Evolutionary conservation across 2,888 invertebrate genomes (phyloP), one percentile per base, ranked within the genome.

Genomic region (Plutella xylostella): DNA sequence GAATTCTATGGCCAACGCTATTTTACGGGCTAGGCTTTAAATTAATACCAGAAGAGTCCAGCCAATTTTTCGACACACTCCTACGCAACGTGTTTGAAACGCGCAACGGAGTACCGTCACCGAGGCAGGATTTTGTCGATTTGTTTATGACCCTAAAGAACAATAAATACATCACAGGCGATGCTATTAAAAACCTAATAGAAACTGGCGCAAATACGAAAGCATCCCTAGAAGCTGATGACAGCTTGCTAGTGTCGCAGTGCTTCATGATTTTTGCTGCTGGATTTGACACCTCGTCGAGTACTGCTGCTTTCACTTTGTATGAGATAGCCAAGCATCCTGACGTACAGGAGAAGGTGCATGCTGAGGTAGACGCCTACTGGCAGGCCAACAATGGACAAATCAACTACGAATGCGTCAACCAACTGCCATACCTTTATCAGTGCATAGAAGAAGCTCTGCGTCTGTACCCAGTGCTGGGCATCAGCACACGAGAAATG

Each of bases 181-280:
- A 51, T 20, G 46, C 45, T 1, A 45, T 45, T 5, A 18, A 43
- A 2, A 44, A 37, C 5, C 42, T 45, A 22, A 34, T 30, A 12
- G 37, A 43, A 1, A 19, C n/a, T n/a, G 21, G n/a, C 12, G 43
- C 30, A 22, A 14, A 42, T n/a, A n/a, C n/a, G 11, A 38, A 25
- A 17, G 30, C 30, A 2, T 38, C 12, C 11, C n/a, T 45, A 14
- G 14, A 21, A 51, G 45, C 55, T 51, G 34, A 52, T 52, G 46
- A 55, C 18, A 41, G 65, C 47, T 52, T 56, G 42, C 65, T 73
- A 47, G 66, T 68, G 3, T 70, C 72, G 9, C 72, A 73, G 46
- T 68, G 68, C 1, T 68, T 71, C 49, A 63, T 64, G 4, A 72
- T 73, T 49, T 73, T 72, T 50, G 59, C 54, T 6, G 72, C 72